Evolutionary conservation across 2,113 vertebrate species (phyloP).

Genomic region (Petroica traversi): DNA sequence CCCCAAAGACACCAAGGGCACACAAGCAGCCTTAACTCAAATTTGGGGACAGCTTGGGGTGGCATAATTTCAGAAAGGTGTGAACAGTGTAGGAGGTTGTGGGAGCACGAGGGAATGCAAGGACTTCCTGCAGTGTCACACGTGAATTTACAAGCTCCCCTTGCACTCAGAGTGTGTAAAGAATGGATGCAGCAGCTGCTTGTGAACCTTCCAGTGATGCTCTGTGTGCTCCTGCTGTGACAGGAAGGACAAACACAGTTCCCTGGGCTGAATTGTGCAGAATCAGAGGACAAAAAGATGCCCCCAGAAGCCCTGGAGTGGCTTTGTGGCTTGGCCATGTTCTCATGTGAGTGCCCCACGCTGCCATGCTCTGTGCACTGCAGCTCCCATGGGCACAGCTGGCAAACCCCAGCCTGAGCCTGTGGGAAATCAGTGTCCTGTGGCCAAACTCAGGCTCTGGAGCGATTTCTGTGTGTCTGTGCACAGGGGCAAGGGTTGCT

Average conservation of each 20-base stretch:
- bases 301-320: not conserved
- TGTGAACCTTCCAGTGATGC: not conserved
- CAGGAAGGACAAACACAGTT: not conserved
- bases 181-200: not conserved
- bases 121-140: not conserved
- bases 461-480: not conserved
- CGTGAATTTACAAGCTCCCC: not conserved
- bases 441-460: not conserved
- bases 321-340: not conserved
- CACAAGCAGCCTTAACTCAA: not conserved
- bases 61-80: too few relatives aligned
- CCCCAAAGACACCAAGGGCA: not conserved
- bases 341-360: rapidly evolving
- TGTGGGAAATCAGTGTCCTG: not conserved
- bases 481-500: not conserved
- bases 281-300: not conserved
- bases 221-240: not conserved
- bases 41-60: not conserved
- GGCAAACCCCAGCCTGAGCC: not conserved
- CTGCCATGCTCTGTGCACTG: not conserved
- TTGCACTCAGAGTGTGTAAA: not conserved
- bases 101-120: not conserved
- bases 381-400: not conserved
- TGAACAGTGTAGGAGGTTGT: not conserved
- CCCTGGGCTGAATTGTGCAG: not conserved